Evolutionary conservation across 2,113 vertebrate genomes (phyloP), one percentile per base, ranked within the genome.

Genomic region (Zosterops borbonicus): DNA sequence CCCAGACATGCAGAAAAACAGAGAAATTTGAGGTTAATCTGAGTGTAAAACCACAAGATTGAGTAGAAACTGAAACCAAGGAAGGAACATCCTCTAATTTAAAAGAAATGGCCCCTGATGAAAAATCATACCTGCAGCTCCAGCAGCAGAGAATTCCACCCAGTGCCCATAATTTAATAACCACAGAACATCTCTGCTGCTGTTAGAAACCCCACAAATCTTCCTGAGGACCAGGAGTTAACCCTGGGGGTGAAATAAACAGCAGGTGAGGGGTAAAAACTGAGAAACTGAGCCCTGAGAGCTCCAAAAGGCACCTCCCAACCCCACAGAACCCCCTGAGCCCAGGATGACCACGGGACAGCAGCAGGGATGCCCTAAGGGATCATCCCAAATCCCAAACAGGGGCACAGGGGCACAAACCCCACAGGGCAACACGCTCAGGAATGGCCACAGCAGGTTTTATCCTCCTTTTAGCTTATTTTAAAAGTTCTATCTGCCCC

Each of bases 1-100:
- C 35, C 5, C 0, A 0, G 33, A 16, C 56, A 84, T 2, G 1
- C 31, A 33, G 68, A 37, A 41, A 65, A 55, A 44, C 0, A 0
- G 39, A 70, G 79, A 81, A 60, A 58, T 24, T 77, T 2, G 8
- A 42, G 41, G 76, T 82, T 62, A 67, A 58, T 62, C n/a, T 4
- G 7, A 67, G 20, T 27, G 37, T 37, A 47, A 82, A 85, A 86
- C 64, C 70, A 33, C 37, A n/a, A 58, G 9, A 58, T 3, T 47
- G 41, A 71, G n/a, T 12, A 8, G 53, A 73, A 89, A 58, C n/a
- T 63, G 64, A 82, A 82, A 73, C 24, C 53, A 21, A 23, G 70
- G 27, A 62, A 71, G 46, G 41, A 41, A 41, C 33, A 16, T 65
- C 19, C 37, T 62, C 64, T 50, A 12, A 50, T 56, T 73, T 42